Conservation (phyloP, 1,140 invertebrate genomes). For the Bombus haemorrhoidalis region DNA sequence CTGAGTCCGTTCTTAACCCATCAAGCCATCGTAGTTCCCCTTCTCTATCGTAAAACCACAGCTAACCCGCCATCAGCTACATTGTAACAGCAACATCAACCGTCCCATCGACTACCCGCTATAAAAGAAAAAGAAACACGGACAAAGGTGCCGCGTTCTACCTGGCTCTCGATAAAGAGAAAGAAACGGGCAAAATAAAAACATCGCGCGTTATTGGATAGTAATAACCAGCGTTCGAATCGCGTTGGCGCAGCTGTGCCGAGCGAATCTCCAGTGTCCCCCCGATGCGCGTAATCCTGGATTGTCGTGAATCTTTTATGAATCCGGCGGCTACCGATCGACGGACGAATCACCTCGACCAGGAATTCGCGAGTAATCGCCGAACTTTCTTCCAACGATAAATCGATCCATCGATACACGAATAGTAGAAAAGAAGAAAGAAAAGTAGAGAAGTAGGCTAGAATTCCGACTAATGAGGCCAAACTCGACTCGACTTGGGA, state of each 20-base stretch:
- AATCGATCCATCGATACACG: too few relatives aligned
- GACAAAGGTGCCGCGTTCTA: conserved; percentile 18
- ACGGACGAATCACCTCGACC: too few relatives aligned
- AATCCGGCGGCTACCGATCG: too few relatives aligned
- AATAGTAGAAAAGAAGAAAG: too few relatives aligned
- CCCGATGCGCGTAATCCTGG: too few relatives aligned
- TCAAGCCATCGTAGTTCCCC: background rate
- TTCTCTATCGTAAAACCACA: background rate
- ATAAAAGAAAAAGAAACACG: conserved; percentile 6
- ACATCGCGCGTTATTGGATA: conserved; percentile 18
- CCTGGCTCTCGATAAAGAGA: background rate
- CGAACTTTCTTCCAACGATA: too few relatives aligned
- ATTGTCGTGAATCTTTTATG: too few relatives aligned
- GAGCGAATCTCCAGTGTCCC: background rate
- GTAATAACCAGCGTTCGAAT: conserved; percentile 44
- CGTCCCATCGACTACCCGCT: background rate
- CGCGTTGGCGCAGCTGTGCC: background rate
- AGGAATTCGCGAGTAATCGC: too few relatives aligned
- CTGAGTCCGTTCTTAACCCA: background rate
- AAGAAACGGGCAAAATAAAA: conserved; percentile 13
- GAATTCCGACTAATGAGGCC: too few relatives aligned
- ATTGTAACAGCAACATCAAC: conserved; percentile 8
- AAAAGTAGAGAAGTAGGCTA: too few relatives aligned
- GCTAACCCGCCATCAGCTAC: conserved; percentile 2
- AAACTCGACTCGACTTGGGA: too few relatives aligned